Percentiles rank a stretch among this genome's conserved stretches.
Evolutionary conservation across 2,113 vertebrate genomes (phyloP).

Genomic region (Choloepus hoffmanni): DNA sequence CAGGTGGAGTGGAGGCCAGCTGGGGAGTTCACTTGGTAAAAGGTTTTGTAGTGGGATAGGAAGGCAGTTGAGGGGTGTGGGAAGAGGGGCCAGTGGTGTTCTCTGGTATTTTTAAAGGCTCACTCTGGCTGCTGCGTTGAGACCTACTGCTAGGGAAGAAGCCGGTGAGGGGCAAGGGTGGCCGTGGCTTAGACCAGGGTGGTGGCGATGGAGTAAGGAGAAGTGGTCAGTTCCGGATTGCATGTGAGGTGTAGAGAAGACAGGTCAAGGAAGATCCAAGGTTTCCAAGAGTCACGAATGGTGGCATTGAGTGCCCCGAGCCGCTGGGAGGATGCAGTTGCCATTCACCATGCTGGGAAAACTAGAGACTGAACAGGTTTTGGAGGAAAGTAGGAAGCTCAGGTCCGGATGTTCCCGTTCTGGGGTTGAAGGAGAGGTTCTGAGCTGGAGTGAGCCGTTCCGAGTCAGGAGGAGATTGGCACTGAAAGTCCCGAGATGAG

Average conservation of each 20-base stretch:
- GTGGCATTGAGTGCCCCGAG: not conserved
- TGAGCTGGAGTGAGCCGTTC: not conserved
- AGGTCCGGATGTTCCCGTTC: not conserved
- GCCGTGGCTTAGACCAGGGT: too few species aligned
- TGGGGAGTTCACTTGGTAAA: not conserved
- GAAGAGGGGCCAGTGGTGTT: not conserved
- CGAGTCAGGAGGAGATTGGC: too few species aligned
- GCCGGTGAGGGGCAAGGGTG: not conserved
- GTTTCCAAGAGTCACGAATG: not conserved
- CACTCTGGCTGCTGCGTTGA: not conserved
- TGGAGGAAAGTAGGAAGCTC: not conserved
- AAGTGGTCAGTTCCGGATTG: not conserved
- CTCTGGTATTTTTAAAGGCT: not conserved
- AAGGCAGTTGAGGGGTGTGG: not conserved
- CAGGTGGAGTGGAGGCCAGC: not conserved
- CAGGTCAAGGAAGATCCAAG: rapidly evolving
- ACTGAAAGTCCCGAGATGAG: not conserved
- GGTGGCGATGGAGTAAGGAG: not conserved
- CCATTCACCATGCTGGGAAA: not conserved
- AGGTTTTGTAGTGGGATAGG: not conserved
- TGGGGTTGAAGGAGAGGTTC: not conserved
- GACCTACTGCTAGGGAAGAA: not conserved
- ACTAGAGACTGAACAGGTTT: not conserved
- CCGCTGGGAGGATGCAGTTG: not conserved
- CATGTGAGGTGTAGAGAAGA: not conserved